Percentiles rank a stretch among this genome's conserved stretches.
Conservation (phyloP, 2,888 invertebrate species). For the Lasioglossum marginatum region DNA sequence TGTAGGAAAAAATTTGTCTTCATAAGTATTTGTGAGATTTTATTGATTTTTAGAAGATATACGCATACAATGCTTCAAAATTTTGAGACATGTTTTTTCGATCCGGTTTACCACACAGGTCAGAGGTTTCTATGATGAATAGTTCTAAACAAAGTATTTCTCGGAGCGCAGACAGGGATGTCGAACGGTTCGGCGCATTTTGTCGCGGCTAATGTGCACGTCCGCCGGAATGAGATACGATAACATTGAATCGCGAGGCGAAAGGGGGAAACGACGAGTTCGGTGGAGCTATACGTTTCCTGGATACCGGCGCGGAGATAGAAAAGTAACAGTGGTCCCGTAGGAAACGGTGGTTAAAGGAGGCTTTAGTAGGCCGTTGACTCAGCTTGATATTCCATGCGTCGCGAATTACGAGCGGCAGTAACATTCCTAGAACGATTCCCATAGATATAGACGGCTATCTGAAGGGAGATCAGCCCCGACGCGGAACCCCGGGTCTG, state of each 20-base stretch:
- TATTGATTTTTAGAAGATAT: too few relatives aligned
- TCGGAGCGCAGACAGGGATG: background rate
- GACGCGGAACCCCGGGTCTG: constrained; percentile 39
- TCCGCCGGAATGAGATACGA: background rate
- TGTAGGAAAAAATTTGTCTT: too few relatives aligned
- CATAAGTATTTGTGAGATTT: too few relatives aligned
- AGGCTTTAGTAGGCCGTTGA: constrained; percentile 67
- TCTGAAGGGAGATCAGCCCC: constrained; percentile 61
- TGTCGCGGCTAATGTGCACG: background rate
- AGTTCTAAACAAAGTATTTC: background rate
- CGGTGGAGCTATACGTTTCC: constrained; percentile 8
- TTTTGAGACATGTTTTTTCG: too few relatives aligned
- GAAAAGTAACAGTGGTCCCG: constrained; percentile 55
- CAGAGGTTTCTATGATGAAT: background rate
- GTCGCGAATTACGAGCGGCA: constrained; percentile 70
- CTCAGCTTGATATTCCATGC: constrained; percentile 69
- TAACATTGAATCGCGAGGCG: background rate
- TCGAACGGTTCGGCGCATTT: background rate
- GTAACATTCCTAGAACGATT: constrained; percentile 71
- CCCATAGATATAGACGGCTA: constrained; percentile 63
- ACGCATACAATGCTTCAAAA: too few relatives aligned
- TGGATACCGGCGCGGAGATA: constrained; percentile 33
- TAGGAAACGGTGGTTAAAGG: constrained; percentile 62
- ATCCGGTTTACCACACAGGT: too few relatives aligned
- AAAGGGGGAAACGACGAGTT: background rate